Evolutionary conservation across 92 coral and sea anemone species (phyloP).

Genomic region (Zoanthus solanderi): DNA sequence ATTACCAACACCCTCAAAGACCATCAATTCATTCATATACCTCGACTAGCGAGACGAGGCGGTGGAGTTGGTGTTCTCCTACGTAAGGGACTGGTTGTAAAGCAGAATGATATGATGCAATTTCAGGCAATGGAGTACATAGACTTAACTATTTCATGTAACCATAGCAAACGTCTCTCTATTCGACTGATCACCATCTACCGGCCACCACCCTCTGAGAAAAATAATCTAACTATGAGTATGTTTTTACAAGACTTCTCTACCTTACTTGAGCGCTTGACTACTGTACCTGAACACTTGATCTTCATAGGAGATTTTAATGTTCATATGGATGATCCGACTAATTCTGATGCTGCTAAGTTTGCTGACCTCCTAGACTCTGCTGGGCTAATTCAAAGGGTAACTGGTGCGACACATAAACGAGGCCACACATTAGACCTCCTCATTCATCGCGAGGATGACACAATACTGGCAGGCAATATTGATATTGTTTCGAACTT

Average conservation of each 20-base stretch:
- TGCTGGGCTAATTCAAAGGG: constrained; percentile 27
- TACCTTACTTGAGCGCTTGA: constrained; percentile 45
- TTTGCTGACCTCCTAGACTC: constrained; percentile 55
- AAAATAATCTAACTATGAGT: constrained; percentile 56
- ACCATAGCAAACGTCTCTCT: constrained; percentile 47
- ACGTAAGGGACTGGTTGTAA: constrained; percentile 30
- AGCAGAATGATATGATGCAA: constrained; percentile 11
- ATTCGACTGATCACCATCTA: constrained; percentile 56
- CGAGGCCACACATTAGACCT: constrained; percentile 57
- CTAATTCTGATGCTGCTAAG: constrained; percentile 38
- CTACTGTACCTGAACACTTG: constrained; percentile 27
- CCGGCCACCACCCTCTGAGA: constrained; percentile 69
- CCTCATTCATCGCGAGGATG: constrained; percentile 46
- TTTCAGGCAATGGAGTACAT: constrained; percentile 59
- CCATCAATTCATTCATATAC: constrained; percentile 56
- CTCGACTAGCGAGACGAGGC: constrained; percentile 54
- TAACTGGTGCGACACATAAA: constrained; percentile 45
- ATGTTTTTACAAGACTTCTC: constrained; percentile 56
- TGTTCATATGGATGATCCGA: constrained; percentile 47
- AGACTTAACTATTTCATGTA: constrained; percentile 53
- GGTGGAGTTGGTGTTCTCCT: constrained; percentile 47
- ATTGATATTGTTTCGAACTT: constrained; percentile 37
- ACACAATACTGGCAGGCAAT: constrained; percentile 36
- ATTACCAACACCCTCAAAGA: constrained; percentile 59
- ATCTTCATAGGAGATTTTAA: constrained; percentile 57